Evolutionary conservation across 2,888 invertebrate species (phyloP).

Genomic region (Ferdinandea cuprea): DNA sequence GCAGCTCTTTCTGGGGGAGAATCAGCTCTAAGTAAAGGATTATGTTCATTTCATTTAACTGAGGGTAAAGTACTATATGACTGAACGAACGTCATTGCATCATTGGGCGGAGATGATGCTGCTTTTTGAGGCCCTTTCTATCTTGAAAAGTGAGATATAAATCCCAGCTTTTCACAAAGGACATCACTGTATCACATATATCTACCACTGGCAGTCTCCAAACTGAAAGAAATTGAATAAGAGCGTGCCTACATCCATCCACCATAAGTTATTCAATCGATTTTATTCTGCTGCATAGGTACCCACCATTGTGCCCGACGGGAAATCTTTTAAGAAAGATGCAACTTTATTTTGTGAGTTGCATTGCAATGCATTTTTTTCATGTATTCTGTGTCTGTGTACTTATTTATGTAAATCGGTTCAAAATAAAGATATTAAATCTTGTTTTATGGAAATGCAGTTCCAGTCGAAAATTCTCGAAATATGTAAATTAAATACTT

Average conservation of each 20-base stretch:
- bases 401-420: no score
- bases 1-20: not conserved
- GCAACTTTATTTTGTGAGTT: slow-evolving; percentile 64
- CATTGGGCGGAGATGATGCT: not conserved
- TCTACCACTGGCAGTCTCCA: slow-evolving; percentile 14
- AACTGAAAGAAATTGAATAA: slow-evolving; percentile 23
- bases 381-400: no score
- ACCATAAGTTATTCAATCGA: slow-evolving; percentile 63
- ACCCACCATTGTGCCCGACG: slow-evolving; percentile 36
- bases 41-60: slow-evolving; percentile 38
- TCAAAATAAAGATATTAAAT: slow-evolving; percentile 38
- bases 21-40: slow-evolving; percentile 13
- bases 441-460: slow-evolving; percentile 59
- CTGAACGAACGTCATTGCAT: not conserved
- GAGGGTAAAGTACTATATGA: slow-evolving; percentile 3
- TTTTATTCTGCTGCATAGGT: slow-evolving; percentile 32
- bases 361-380: slow-evolving; percentile 49
- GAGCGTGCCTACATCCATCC: slow-evolving; percentile 23
- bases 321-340: slow-evolving; percentile 66
- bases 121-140: slow-evolving; percentile 18
- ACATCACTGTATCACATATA: slow-evolving; percentile 29
- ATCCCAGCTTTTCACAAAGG: no score
- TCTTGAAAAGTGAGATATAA: slow-evolving; percentile 42
- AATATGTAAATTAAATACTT: slow-evolving; percentile 50
- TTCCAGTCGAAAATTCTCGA: slow-evolving; percentile 19